phyloP scores from a whole-genome alignment of 2,113 vertebrate species.

The Diadophis punctatus region DNA sequence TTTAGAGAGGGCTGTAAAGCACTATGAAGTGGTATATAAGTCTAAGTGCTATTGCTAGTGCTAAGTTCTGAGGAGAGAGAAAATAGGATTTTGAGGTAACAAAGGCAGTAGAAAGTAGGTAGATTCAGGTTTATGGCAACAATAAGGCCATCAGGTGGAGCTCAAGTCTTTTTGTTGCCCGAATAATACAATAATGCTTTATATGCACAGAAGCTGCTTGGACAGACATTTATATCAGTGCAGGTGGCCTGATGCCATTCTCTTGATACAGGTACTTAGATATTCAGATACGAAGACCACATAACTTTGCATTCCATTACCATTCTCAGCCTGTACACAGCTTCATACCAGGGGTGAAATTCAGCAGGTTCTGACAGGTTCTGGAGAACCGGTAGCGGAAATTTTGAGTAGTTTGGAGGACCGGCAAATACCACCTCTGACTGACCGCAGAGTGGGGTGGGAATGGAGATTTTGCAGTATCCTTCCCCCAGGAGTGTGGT shows the following conservation, averaged over 20 bases:
- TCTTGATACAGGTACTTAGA: too few species aligned
- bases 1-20: too few species aligned
- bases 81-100: background rate
- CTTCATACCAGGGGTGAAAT: background rate
- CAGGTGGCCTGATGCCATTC: background rate
- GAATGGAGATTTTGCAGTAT: too few species aligned
- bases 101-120: background rate
- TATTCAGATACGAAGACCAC: background rate
- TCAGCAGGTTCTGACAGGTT: too few species aligned
- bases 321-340: background rate
- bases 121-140: background rate
- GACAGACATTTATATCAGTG: background rate
- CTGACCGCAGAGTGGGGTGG: too few species aligned
- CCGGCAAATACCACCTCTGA: too few species aligned
- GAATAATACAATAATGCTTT: background rate
- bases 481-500: too few species aligned
- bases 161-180: background rate
- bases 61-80: background rate
- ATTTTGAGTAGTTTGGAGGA: too few species aligned
- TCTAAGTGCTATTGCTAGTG: too few species aligned
- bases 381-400: too few species aligned
- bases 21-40: too few species aligned
- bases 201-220: background rate
- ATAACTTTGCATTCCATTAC: background rate
- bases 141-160: background rate